These are phyloP conservation scores for Pseudonaja textilis DNA, from an alignment of 2,113 vertebrate genomes.

Conservation along the genomic window DNA sequence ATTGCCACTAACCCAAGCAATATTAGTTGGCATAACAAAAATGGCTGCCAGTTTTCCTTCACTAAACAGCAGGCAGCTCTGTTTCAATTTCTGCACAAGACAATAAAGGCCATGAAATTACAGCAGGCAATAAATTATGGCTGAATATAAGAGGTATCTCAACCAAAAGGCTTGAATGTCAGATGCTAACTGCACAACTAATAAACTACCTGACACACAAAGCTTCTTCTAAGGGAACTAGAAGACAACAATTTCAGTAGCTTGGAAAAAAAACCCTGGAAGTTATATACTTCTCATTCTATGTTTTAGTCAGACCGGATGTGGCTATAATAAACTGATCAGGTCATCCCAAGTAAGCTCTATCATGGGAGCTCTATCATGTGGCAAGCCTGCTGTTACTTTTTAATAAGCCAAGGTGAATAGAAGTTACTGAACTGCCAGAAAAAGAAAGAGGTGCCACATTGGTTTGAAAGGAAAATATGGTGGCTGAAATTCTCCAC, in stretches of 20 bases:
- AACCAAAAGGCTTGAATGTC: conserved; percentile 16
- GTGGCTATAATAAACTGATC: neutral
- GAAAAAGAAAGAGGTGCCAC: neutral
- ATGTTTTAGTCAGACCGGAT: neutral
- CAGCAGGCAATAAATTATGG: conserved; percentile 12
- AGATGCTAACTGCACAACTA: neutral
- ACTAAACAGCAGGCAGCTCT: neutral
- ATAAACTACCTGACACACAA: neutral
- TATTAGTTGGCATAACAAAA: conserved; percentile 4
- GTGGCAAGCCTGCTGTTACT: neutral
- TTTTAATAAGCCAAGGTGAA: neutral
- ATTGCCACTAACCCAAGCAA: neutral
- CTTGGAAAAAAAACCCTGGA: neutral
- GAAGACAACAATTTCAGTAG: neutral
- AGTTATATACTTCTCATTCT: neutral
- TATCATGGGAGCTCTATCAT: neutral
- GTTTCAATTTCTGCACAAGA: neutral
- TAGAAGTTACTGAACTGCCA: neutral
- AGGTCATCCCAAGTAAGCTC: neutral
- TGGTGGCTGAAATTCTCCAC: neutral
- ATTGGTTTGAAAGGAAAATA: neutral
- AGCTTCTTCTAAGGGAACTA: neutral
- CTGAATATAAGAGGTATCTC: conserved; percentile 9
- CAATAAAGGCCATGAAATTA: neutral
- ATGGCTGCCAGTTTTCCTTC: conserved; percentile 8